Conservation (phyloP, 2,113 vertebrate genomes). For the Emydocephalus ijimae region DNA sequence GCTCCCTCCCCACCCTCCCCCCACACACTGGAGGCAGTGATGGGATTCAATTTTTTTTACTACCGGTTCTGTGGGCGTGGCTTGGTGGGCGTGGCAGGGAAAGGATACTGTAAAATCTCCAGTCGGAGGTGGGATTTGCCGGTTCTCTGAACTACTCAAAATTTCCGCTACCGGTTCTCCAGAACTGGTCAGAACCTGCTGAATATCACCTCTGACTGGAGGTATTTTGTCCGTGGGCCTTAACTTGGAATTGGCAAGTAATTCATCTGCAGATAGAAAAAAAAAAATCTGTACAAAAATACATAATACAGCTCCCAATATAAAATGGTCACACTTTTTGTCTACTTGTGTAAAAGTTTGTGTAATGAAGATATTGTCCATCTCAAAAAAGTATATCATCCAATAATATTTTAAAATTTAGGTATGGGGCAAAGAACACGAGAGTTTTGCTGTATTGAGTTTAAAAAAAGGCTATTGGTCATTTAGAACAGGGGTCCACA, state of each 20-base stretch:
- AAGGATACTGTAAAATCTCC: no score
- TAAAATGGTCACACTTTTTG: neutral
- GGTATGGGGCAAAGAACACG: neutral
- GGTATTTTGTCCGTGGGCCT: neutral
- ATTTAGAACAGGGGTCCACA: neutral
- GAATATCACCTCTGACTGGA: neutral
- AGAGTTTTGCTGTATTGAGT: neutral
- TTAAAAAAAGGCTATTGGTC: neutral
- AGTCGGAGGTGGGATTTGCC: no score
- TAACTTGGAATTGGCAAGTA: neutral
- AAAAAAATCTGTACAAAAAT: neutral
- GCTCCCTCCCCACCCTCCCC: no score
- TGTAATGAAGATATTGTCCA: neutral
- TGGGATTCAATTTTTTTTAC: no score
- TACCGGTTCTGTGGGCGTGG: no score
- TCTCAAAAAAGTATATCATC: neutral
- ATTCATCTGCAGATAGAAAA: neutral
- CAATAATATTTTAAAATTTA: neutral
- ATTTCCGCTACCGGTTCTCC: no score
- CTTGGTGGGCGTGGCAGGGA: no score
- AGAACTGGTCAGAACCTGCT: no score
- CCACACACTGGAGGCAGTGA: neutral
- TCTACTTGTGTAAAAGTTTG: neutral
- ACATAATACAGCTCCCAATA: neutral
- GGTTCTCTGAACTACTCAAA: no score